Conservation (phyloP, 2,113 vertebrate genomes). For the Sorex fumeus region DNA sequence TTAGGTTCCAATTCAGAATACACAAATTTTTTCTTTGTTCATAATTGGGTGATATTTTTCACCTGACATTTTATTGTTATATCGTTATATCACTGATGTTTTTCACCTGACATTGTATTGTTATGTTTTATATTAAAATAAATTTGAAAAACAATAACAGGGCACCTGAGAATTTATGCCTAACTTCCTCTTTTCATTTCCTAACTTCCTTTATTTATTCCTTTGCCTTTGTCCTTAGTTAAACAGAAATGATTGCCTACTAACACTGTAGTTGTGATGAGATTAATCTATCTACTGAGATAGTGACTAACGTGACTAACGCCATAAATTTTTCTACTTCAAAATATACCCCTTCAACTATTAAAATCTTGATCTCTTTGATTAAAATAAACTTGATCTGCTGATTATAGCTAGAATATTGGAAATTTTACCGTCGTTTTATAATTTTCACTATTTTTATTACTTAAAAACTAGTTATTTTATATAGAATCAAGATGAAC, state of each 20-base stretch:
- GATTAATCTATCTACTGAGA: slow-evolving; percentile 51
- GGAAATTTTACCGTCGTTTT: neutral
- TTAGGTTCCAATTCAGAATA: neutral
- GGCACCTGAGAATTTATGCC: neutral
- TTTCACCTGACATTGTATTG: slow-evolving; percentile 32
- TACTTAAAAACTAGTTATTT: slow-evolving; percentile 46
- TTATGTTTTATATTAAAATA: slow-evolving; percentile 1
- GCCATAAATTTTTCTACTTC: neutral
- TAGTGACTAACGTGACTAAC: neutral
- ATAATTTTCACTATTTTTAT: neutral
- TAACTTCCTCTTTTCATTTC: neutral
- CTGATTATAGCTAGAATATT: slow-evolving; percentile 34
- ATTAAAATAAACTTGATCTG: slow-evolving; percentile 51
- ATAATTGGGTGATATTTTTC: slow-evolving; percentile 39
- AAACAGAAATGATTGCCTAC: slow-evolving; percentile 15
- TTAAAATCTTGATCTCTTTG: slow-evolving; percentile 50
- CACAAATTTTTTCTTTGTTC: neutral
- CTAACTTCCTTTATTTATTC: neutral
- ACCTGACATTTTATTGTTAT: slow-evolving; percentile 5
- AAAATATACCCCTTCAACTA: slow-evolving; percentile 23
- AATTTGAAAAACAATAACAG: slow-evolving; percentile 17
- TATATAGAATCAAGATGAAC: neutral
- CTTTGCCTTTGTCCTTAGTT: slow-evolving; percentile 48
- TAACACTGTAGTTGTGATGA: slow-evolving; percentile 43
- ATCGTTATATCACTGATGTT: slow-evolving; percentile 51